phyloP scores from a whole-genome alignment of 2,113 vertebrate species.

The Cettia cetti region DNA sequence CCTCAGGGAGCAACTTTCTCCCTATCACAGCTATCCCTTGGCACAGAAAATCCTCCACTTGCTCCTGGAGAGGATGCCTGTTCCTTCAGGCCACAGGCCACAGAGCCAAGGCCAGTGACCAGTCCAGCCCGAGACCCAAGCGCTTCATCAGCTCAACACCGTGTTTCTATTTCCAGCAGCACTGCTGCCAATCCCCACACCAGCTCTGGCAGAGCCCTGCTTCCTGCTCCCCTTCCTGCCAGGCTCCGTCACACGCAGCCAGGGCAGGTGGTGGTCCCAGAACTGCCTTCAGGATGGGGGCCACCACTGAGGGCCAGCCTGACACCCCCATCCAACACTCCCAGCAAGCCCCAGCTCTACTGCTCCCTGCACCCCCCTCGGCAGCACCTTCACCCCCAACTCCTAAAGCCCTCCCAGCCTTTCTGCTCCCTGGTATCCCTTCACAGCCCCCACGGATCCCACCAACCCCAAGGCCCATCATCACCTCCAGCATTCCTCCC shows the following conservation, averaged over 20 bases:
- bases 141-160: not conserved
- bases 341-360: not conserved
- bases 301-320: not conserved
- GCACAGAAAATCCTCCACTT: not conserved
- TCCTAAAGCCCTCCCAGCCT: no score
- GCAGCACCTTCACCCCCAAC: not conserved
- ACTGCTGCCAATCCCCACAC: not conserved
- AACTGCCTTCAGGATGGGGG: not conserved
- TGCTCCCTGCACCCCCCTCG: not conserved
- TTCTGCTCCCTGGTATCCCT: not conserved
- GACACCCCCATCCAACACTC: not conserved
- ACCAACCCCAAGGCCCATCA: not conserved
- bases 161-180: not conserved
- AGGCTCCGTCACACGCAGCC: accelerated
- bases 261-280: not conserved
- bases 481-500: not conserved
- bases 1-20: not conserved
- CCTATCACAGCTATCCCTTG: accelerated
- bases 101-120: not conserved
- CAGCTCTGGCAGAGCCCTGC: not conserved
- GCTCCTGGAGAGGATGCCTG: not conserved
- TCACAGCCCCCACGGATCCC: not conserved
- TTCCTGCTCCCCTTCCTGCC: not conserved
- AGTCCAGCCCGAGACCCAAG: not conserved
- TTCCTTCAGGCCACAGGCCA: not conserved